Evolutionary conservation across 2,113 vertebrate genomes (phyloP).

Genomic region (Paedocypris sp.): DNA sequence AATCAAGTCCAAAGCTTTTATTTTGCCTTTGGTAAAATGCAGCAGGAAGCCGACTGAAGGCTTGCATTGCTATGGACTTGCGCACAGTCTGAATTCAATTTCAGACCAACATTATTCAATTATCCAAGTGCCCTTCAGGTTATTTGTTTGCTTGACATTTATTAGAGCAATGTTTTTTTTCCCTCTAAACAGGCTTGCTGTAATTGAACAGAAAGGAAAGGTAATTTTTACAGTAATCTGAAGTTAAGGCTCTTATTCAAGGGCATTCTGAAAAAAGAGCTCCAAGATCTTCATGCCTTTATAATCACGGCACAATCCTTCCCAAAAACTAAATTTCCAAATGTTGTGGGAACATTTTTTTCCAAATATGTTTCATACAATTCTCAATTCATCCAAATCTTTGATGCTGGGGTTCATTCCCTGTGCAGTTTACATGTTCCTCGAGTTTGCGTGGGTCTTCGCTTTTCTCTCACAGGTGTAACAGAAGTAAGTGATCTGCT

Average conservation of each 20-base stretch:
- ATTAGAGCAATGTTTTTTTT: not conserved
- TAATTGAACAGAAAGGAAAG: not conserved
- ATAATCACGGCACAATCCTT: no score
- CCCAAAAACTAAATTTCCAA: no score
- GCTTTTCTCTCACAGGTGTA: no score
- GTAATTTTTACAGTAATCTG: not conserved
- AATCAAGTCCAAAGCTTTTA: slow-evolving; percentile 12
- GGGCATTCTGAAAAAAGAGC: no score
- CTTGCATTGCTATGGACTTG: not conserved
- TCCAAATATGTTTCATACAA: no score
- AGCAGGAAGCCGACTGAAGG: not conserved
- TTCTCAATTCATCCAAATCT: no score
- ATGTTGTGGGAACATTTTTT: no score
- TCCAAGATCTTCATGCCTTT: no score
- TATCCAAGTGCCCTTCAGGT: not conserved
- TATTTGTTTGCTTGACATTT: not conserved
- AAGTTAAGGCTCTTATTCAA: not conserved
- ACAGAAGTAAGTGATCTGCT: no score
- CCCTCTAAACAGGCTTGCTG: not conserved
- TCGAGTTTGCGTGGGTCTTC: no score
- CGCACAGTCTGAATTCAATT: not conserved
- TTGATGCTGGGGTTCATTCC: no score
- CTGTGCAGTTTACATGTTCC: no score
- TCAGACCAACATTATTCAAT: not conserved
- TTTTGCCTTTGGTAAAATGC: not conserved